Evolutionary conservation across 2,797 vertebrate species (phyloP).

Genomic region (Notamacropus eugenii): DNA sequence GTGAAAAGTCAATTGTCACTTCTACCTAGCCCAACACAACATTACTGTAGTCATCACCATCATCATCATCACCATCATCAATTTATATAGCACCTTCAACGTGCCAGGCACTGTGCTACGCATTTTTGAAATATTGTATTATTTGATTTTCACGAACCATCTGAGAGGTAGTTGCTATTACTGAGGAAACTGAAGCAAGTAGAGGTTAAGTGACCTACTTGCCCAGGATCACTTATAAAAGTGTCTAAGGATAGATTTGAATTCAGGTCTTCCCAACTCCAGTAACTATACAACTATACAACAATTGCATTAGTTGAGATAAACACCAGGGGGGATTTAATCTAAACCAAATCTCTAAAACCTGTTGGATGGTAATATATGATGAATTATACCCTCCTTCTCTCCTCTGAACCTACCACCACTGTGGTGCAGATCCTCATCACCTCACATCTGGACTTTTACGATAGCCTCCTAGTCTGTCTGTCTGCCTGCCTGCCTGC

Average conservation of each 20-base stretch:
- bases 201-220: not conserved
- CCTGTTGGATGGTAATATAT: not conserved
- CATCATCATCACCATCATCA: not conserved
- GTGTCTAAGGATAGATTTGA: not conserved
- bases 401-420: not conserved
- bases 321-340: slow-evolving; percentile 27
- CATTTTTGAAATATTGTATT: not conserved
- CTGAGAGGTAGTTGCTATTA: not conserved
- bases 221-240: not conserved
- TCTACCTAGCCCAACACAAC: not conserved
- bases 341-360: slow-evolving; percentile 49
- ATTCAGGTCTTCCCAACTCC: not conserved
- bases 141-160: not conserved
- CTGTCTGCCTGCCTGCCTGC: not conserved
- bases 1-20: slow-evolving; percentile 18
- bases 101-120: not conserved
- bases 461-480: not conserved
- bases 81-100: not conserved
- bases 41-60: not conserved
- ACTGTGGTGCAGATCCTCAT: not conserved
- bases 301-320: slow-evolving; percentile 20
- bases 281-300: not conserved
- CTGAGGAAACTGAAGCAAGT: not conserved
- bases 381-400: slow-evolving; percentile 15
- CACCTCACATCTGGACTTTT: not conserved